phyloP scores from a whole-genome alignment of 2,797 vertebrate species.

The Rhabdomys pumilio region DNA sequence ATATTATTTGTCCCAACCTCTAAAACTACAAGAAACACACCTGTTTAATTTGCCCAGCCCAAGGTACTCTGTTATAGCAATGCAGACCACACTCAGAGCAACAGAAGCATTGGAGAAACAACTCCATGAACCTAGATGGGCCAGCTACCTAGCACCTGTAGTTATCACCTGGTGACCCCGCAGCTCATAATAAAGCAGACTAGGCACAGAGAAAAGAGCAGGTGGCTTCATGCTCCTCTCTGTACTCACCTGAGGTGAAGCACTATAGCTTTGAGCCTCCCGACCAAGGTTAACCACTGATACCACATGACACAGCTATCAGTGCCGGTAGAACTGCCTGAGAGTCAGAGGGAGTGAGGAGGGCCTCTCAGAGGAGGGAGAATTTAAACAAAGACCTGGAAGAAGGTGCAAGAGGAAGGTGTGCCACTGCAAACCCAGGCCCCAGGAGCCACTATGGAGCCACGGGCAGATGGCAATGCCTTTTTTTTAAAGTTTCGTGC shows the following conservation, averaged over 20 bases:
- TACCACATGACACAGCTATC: too few relatives aligned
- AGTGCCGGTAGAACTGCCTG: neutral
- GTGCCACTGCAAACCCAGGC: rapidly evolving
- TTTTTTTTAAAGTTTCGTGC: neutral
- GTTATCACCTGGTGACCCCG: neutral
- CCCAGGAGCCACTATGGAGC: neutral
- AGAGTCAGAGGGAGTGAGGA: neutral
- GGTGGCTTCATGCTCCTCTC: neutral
- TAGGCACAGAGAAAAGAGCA: neutral
- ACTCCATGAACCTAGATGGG: neutral
- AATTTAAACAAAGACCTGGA: neutral
- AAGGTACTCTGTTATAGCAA: neutral
- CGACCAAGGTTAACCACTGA: neutral
- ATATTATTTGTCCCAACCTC: neutral
- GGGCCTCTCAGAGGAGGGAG: neutral
- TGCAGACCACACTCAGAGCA: neutral
- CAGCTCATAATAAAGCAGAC: neutral
- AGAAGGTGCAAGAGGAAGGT: neutral
- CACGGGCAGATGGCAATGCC: neutral
- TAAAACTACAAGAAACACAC: neutral
- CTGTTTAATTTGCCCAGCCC: neutral
- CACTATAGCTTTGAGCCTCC: neutral
- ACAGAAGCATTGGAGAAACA: neutral
- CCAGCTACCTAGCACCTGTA: too few relatives aligned
- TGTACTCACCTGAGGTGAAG: neutral